phyloP scores from a whole-genome alignment of 2,888 invertebrate genomes.

The Callyntrura sp. region DNA sequence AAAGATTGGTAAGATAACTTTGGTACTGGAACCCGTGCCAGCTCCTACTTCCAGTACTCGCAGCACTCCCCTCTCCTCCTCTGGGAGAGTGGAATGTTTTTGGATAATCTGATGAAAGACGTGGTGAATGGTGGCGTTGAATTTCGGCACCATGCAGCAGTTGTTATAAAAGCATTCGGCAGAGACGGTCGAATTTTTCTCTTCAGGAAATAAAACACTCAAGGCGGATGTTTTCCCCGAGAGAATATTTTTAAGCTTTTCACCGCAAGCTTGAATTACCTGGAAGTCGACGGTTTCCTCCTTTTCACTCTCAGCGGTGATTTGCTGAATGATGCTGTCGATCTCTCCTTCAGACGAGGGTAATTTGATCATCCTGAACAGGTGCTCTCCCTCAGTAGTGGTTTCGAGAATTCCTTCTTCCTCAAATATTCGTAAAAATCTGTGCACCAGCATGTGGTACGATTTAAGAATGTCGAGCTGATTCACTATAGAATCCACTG shows the following conservation, averaged over 20 bases:
- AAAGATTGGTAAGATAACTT: conserved; percentile 52
- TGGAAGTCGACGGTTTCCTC: conserved; percentile 61
- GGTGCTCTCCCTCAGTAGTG: conserved; percentile 29
- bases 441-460: conserved; percentile 51
- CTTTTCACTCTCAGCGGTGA: conserved; percentile 27
- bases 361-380: background rate
- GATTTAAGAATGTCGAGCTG: conserved; percentile 28
- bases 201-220: conserved; percentile 77
- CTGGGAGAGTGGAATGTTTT: conserved; percentile 25
- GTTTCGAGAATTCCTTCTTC: conserved; percentile 62
- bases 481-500: background rate
- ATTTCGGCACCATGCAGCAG: conserved; percentile 58
- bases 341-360: conserved; percentile 27
- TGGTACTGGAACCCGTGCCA: conserved; percentile 73
- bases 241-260: conserved; percentile 55
- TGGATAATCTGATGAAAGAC: conserved; percentile 17
- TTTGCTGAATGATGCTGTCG: background rate
- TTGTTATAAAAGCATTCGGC: conserved; percentile 76
- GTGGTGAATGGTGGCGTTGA: conserved; percentile 50
- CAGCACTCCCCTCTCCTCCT: conserved; percentile 64
- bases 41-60: conserved; percentile 75
- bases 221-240: conserved; percentile 67
- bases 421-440: conserved; percentile 57
- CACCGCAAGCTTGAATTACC: conserved; percentile 65
- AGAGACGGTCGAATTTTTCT: conserved; percentile 66